Base-by-base conservation (phyloP, 2,797 vertebrate species). In the Champsocephalus gunnari region DNA sequence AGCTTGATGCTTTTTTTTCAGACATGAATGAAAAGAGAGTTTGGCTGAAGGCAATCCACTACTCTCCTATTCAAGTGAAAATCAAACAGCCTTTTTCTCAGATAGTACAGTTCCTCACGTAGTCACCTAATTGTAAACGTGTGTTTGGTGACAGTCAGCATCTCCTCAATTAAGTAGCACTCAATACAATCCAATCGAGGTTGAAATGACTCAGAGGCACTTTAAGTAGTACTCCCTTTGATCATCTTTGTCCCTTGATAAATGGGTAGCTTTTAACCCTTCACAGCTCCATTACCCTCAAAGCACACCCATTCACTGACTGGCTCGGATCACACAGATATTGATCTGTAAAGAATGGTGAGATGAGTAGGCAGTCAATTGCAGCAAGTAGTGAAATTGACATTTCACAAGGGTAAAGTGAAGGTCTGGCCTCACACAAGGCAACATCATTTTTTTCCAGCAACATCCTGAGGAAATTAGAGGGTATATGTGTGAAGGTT, bases 91-190 rank as follows among this genome's bases (percentile, higher is more conserved):
- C 32, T 43, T 79, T 77, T 74, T 28, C 54, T 67, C 4, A 28
- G 28, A 5, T 28, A 28, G 50, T 32, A 66, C 48, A 58, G 11
- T 45, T 50, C 34, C 32, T 51, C 54, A 45, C 62, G 13, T 50
- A 57, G 51, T 19, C 38, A 72, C 68, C 66, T 69, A 64, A 82
- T 75, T 77, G 60, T 41, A 80, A 75, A 82, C 49, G 44, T 82
- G 58, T 68, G 63, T 81, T 86, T 80, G 77, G 75, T 84, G 79
- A 83, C 79, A 78, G 83, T 88, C 85, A 86, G 73, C 85, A 87
- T 73, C 58, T 78, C 76, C 70, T 82, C 77, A 79, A 81, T 88
- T 88, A 87, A 72, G 66, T 44, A 69, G 68, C 87, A 80, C 81
- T 91, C 86, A 82, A 78, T 86, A 68, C 66, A 86, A 81, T 85